Conservation (phyloP, 64 coral and sea anemone genomes). For the Hydrozoanthus tunicans region DNA sequence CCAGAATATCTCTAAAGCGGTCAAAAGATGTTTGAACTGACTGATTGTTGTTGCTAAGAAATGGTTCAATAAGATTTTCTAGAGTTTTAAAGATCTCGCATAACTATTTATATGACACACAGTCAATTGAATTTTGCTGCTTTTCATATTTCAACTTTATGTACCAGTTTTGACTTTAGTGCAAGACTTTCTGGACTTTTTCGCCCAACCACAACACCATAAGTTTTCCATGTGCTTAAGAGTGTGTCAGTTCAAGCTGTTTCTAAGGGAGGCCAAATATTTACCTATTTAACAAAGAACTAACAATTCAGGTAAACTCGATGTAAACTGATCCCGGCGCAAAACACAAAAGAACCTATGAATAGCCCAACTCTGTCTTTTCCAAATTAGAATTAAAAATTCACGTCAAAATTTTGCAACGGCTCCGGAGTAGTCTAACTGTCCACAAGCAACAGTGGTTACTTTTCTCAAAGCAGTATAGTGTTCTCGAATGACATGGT, state of each 20-base stretch:
- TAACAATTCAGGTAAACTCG: slow-evolving; percentile 12
- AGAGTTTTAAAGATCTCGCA: background rate
- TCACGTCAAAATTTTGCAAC: background rate
- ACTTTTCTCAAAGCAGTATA: no score
- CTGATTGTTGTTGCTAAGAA: background rate
- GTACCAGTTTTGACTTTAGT: background rate
- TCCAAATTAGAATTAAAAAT: background rate
- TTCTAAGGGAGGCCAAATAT: slow-evolving; percentile 33
- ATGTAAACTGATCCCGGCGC: background rate
- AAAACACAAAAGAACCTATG: background rate
- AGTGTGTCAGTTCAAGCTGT: background rate
- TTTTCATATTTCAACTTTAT: background rate
- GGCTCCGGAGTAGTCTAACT: no score
- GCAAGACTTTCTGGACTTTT: background rate
- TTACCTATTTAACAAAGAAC: slow-evolving; percentile 23
- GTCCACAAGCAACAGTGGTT: no score
- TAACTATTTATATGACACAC: background rate
- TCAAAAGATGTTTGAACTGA: background rate
- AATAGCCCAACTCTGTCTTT: background rate
- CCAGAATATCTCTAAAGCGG: background rate
- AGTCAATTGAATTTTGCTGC: no score
- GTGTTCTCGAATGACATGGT: no score
- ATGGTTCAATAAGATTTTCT: background rate
- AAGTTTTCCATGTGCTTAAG: slow-evolving; percentile 25
- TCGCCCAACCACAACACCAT: background rate